Base-by-base conservation (phyloP, 2,888 invertebrate species). In the Chromoteleia sp. region DNA sequence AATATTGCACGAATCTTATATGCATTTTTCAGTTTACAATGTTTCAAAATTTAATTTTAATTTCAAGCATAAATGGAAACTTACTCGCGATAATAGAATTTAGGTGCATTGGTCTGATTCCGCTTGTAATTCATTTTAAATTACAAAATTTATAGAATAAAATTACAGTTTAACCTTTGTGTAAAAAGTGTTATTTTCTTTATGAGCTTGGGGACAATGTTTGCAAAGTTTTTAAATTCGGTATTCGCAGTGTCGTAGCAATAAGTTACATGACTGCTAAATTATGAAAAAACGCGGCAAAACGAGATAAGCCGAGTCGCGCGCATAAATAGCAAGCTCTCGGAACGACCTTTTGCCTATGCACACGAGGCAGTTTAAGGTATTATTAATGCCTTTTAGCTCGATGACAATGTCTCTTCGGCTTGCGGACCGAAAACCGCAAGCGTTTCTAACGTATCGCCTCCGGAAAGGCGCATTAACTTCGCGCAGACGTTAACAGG, bases 331-430 rank as follows among this genome's bases (percentile, higher is more conserved):
- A 77, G 73, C 45, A 39, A 36, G 50, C 73, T 68, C 41, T 33
- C 14, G 61, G 43, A 70, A 58, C n/a, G 30, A 33, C 21, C 68
- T 50, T 63, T 81, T 73, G 63, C 67, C 48, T 58, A 73, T 67
- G 68, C 73, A 71, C 29, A 48, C 54, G 63, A 81, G 41, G 74
- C 61, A 81, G 74, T 81, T 81, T 81, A 73, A 73, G 73, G 29
- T 74, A 81, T 73, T 81, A 81, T 77, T 81, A 81, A 81, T 81
- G 74, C 77, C 54, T 77, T 77, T 77, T 63, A 76, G 68, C 61
- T 45, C 71, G 81, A 74, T 77, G 73, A 77, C 81, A 81, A 81
- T 81, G 74, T 81, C 68, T 76, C 52, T 39, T 52, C 45, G 48
- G 43, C 29, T 39, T 52, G 45, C 25, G 48, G 59, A 56, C 68